These are phyloP conservation scores for Cotesia vestalis DNA, from an alignment of 1,140 invertebrate genomes.

Conservation along the genomic window DNA sequence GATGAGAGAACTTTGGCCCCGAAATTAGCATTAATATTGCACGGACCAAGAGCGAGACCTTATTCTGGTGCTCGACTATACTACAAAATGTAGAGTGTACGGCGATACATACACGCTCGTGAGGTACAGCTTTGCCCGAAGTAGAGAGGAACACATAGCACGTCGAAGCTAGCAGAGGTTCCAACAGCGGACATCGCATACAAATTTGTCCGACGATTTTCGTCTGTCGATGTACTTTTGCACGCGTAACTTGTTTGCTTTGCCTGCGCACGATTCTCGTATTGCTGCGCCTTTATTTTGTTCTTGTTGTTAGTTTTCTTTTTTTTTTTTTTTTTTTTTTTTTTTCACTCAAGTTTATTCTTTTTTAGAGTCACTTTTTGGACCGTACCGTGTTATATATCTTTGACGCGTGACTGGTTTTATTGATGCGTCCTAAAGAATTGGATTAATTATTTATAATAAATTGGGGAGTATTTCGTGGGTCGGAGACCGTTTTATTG, in stretches of 20 bases:
- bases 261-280: conserved; percentile 25
- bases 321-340: conserved; percentile 8
- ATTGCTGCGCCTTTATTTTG: conserved; percentile 10
- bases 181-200: conserved; percentile 34
- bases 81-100: background rate
- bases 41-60: conserved; percentile 18
- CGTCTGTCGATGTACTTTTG: conserved; percentile 9
- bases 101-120: background rate
- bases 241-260: conserved; percentile 20
- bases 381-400: conserved; percentile 3
- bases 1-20: conserved; percentile 29
- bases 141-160: too few relatives aligned
- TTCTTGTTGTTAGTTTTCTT: background rate
- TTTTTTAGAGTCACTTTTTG: conserved; percentile 10
- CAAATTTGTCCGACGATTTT: conserved; percentile 36
- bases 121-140: background rate
- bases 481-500: background rate
- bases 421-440: background rate
- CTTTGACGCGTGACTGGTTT: conserved; percentile 21
- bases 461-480: conserved; percentile 4
- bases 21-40: conserved; percentile 45
- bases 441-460: conserved; percentile 9
- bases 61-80: background rate
- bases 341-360: background rate
- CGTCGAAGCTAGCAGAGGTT: background rate